Evolutionary conservation across 2,888 invertebrate species (phyloP), one percentile per base, ranked within the genome.

Genomic region (Sarcophaga rosellei): DNA sequence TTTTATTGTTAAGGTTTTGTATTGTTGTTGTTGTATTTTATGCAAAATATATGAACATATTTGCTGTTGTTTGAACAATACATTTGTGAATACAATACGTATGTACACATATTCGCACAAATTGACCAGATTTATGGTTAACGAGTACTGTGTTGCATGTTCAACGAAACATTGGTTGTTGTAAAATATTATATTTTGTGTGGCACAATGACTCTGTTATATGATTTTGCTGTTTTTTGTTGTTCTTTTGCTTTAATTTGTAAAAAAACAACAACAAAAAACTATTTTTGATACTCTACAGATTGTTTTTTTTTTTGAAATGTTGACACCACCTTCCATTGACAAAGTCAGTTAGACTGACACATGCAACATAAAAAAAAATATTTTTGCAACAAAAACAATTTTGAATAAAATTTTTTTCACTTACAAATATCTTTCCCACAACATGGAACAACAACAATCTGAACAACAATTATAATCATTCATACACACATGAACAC

Each of bases 281-380:
- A 20, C 66, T 35, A 20, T 74, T 74, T 69, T 79, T 66, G 77
- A 77, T 83, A 73, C 78, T 83, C 65, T 79, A 57, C 78, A 74
- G 77, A 79, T 78, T 78, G 69, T 78, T 63, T 79, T 84, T n/a
- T 78, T 63, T 79, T 79, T 72, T 82, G 63, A 65, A 79, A 84
- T 70, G 84, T 79, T 86, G 86, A 82, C 82, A 86, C 86, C 86
- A 86, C 86, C 86, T 80, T 72, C 83, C 82, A 82, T 72, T 86
- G 86, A 86, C 76, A 79, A 72, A 76, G 66, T 76, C 79, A 15
- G 53, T 12, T 53, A 4, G 53, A 17, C 53, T 35, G 35, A 53
- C 17, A 17, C 17, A 83, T 82, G 86, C 84, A 86, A 76, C 73
- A 69, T 1, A 73, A 78, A 3, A 57, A 53, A 45, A 21, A 20